A percentile compares a stretch with the other conserved stretches of the same genome.
These are phyloP conservation scores for Meteorus sp. DNA, from an alignment of 1,140 invertebrate genomes.

Conservation along the genomic window DNA sequence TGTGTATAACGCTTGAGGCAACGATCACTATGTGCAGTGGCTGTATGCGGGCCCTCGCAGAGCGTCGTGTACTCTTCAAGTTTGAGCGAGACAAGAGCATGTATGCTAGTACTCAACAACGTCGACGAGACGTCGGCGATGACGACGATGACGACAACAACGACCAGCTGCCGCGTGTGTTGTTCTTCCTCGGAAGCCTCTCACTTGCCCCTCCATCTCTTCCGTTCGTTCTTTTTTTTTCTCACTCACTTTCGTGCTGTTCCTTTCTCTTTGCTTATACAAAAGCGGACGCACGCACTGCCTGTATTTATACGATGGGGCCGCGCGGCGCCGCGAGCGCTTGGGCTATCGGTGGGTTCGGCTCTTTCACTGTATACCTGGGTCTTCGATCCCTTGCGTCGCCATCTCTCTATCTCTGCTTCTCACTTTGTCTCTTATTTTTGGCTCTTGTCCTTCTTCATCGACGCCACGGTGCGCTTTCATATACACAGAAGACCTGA, in stretches of 20 bases:
- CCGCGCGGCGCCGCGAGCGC: conserved; percentile 33
- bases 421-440: conserved; percentile 23
- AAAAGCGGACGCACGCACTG: conserved; percentile 21
- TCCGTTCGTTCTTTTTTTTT: conserved; percentile 15
- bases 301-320: conserved; percentile 27
- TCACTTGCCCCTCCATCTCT: background rate
- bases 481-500: background rate
- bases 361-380: conserved; percentile 33
- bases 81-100: too few relatives aligned
- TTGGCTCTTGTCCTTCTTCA: conserved; percentile 24
- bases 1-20: too few relatives aligned
- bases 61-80: too few relatives aligned
- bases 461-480: conserved; percentile 27
- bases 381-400: conserved; percentile 26
- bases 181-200: conserved; percentile 22
- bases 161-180: conserved; percentile 44
- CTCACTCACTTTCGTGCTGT: too few relatives aligned
- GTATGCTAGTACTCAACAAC: too few relatives aligned
- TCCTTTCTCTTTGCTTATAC: background rate
- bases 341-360: conserved; percentile 40
- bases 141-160: conserved; percentile 22
- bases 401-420: conserved; percentile 16
- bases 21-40: too few relatives aligned
- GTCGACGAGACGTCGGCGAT: too few relatives aligned
- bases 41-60: too few relatives aligned